phyloP scores from a whole-genome alignment of 1,140 invertebrate species.

The Drosophila baimaii region DNA sequence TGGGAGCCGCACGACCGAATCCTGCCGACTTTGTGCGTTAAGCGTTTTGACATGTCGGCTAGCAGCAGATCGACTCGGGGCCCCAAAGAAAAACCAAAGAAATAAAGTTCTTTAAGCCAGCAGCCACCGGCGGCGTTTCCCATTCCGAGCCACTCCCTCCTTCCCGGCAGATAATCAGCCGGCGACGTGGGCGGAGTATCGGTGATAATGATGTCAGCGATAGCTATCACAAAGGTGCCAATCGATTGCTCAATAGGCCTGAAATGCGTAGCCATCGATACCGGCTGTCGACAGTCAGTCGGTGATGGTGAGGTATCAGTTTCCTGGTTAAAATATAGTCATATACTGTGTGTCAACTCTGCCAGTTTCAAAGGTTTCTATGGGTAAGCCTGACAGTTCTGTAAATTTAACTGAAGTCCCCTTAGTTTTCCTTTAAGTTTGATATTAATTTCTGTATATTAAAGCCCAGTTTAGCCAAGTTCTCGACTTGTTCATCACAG shows the following conservation, averaged over 20 bases:
- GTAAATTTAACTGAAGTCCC: background rate
- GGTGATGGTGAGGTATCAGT: slow-evolving; percentile 2
- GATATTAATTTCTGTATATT: too few species aligned
- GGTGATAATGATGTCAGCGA: slow-evolving; percentile 74
- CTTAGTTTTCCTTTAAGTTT: background rate
- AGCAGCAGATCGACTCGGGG: slow-evolving; percentile 52
- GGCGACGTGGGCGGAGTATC: slow-evolving; percentile 50
- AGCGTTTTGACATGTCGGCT: slow-evolving; percentile 80
- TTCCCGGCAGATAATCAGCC: slow-evolving; percentile 57
- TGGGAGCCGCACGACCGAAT: slow-evolving; percentile 70
- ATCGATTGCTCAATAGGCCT: slow-evolving; percentile 71
- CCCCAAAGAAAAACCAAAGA: slow-evolving; percentile 31
- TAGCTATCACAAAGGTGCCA: slow-evolving; percentile 67
- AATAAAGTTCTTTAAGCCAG: slow-evolving; percentile 75
- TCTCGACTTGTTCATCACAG: too few species aligned
- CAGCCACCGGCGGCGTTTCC: slow-evolving; percentile 10
- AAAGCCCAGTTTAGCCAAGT: too few species aligned
- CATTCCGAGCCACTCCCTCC: background rate
- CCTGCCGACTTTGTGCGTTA: slow-evolving; percentile 65
- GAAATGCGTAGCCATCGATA: slow-evolving; percentile 51
- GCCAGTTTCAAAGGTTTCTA: background rate
- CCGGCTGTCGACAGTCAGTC: slow-evolving; percentile 33
- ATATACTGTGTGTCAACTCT: background rate
- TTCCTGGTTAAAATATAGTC: background rate
- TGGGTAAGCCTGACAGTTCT: too few species aligned